Evolutionary conservation across 2,797 vertebrate species (phyloP).

Genomic region (Podarcis siculus): DNA sequence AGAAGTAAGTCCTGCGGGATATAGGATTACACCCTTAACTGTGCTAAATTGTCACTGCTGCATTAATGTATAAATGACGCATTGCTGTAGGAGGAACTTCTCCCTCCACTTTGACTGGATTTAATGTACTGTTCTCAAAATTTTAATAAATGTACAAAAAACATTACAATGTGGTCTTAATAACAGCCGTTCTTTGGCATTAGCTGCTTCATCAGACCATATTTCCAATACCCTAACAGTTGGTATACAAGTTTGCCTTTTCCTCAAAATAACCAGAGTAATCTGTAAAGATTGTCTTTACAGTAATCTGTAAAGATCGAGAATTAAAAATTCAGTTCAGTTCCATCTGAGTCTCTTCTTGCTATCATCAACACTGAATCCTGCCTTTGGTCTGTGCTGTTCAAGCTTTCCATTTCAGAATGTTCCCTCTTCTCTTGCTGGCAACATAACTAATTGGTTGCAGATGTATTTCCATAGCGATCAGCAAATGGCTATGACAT

Average conservation of each 20-base stretch:
- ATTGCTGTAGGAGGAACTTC: not conserved
- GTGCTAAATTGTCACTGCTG: not conserved
- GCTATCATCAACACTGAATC: conserved; percentile 10
- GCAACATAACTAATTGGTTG: conserved; percentile 48
- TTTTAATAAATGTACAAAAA: not conserved
- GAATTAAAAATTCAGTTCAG: conserved; percentile 21
- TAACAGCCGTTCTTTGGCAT: conserved; percentile 23
- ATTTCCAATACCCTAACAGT: conserved; percentile 18
- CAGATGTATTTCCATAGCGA: conserved; percentile 29
- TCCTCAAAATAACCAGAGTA: not conserved
- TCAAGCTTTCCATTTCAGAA: conserved; percentile 50
- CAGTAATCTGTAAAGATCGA: not conserved
- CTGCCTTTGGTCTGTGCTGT: conserved; percentile 37
- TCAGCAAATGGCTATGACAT: conserved; percentile 35
- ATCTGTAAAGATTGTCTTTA: not conserved
- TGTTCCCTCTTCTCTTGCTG: conserved; percentile 39
- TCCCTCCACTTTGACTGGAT: conserved; percentile 26
- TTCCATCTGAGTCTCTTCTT: not conserved
- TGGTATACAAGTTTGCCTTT: not conserved
- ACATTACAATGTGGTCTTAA: conserved; percentile 31
- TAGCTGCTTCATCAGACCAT: not conserved
- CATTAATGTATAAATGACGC: not conserved
- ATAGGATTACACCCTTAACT: not conserved
- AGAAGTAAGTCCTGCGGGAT: not conserved
- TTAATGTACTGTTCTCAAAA: conserved; percentile 45